Evolutionary conservation across 2,888 invertebrate species (phyloP).

Genomic region (Epsilonema sp.): DNA sequence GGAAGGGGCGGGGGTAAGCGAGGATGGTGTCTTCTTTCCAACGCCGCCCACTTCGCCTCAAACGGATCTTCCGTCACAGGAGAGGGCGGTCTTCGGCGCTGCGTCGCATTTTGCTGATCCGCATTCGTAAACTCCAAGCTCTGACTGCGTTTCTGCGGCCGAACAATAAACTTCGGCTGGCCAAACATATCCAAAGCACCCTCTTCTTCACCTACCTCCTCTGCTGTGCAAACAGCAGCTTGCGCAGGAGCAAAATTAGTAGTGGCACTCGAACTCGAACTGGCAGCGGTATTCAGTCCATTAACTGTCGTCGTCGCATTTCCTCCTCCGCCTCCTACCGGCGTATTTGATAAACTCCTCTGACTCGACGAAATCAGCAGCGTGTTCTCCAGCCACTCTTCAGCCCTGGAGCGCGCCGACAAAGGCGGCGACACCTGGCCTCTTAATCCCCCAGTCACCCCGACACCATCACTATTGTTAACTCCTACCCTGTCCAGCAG

Average conservation of each 20-base stretch:
- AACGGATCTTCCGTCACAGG: slow-evolving; percentile 31
- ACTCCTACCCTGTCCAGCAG: no score
- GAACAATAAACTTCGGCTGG: not conserved
- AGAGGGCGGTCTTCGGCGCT: slow-evolving; percentile 13
- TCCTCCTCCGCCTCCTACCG: no score
- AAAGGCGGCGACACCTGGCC: not conserved
- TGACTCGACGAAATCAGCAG: not conserved
- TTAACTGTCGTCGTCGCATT: no score
- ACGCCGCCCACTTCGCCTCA: slow-evolving; percentile 3
- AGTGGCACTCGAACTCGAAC: no score
- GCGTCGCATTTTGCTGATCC: no score
- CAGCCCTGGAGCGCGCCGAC: not conserved
- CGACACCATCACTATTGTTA: slow-evolving; percentile 2
- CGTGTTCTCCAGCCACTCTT: slow-evolving; percentile 4
- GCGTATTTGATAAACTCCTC: not conserved
- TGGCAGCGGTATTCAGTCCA: no score
- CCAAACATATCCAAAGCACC: slow-evolving; percentile 4
- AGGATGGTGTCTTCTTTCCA: slow-evolving; percentile 1
- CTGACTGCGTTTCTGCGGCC: no score
- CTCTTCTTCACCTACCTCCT: no score
- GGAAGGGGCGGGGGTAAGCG: no score
- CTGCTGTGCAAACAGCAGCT: no score
- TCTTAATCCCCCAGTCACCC: not conserved
- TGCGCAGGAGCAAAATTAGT: not conserved
- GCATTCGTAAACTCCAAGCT: no score